A percentile compares a stretch with the other conserved stretches of the same genome.
Evolutionary conservation across 2,888 invertebrate genomes (phyloP).

Genomic region (Anthophora plumipes): DNA sequence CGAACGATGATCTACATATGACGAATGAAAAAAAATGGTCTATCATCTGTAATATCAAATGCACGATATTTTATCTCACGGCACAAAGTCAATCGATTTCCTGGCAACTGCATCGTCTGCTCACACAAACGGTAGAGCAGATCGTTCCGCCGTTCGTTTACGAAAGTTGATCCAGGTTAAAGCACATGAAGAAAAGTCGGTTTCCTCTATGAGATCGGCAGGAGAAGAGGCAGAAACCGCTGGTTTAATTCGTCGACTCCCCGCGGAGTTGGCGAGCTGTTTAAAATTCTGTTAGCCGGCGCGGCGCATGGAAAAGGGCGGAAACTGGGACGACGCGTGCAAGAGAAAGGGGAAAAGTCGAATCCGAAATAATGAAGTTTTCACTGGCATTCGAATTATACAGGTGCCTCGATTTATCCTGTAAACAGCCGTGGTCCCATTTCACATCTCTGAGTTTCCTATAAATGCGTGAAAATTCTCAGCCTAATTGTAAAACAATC

Average conservation of each 20-base stretch:
- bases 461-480: too few relatives aligned
- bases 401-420: not conserved
- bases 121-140: not conserved
- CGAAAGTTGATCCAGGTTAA: not conserved
- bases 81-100: not conserved
- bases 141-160: not conserved
- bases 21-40: not conserved
- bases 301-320: not conserved
- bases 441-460: too few relatives aligned
- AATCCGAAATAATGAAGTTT: slow-evolving; percentile 16
- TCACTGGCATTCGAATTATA: not conserved
- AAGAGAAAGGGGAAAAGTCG: slow-evolving; percentile 1
- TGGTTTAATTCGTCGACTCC: slow-evolving; percentile 4
- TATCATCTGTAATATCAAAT: not conserved
- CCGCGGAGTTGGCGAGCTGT: not conserved
- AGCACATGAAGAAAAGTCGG: not conserved
- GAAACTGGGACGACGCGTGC: not conserved
- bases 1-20: not conserved
- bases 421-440: too few relatives aligned
- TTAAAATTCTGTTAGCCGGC: slow-evolving; percentile 14
- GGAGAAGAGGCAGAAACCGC: slow-evolving; percentile 3
- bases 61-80: not conserved
- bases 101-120: not conserved
- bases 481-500: too few relatives aligned
- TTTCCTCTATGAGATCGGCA: not conserved